phyloP scores from a whole-genome alignment of 2,797 vertebrate species.

The Steatocranus sp. region DNA sequence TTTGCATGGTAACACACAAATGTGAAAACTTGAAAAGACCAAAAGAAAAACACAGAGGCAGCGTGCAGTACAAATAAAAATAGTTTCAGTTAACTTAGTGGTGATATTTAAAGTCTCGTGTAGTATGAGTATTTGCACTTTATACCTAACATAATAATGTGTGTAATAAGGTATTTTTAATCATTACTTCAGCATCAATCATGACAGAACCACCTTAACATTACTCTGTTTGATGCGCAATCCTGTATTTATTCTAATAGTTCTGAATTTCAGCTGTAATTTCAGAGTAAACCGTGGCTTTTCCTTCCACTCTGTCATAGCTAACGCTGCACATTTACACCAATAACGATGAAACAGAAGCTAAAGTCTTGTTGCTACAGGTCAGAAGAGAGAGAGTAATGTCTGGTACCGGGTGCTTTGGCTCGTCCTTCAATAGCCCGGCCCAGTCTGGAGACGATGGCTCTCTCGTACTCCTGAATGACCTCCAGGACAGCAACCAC shows the following conservation, averaged over 20 bases:
- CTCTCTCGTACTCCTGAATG: constrained; percentile 61
- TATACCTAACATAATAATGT: neutral
- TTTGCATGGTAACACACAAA: neutral
- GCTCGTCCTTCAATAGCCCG: constrained; percentile 12
- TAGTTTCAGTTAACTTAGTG: neutral
- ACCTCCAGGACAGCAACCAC: constrained; percentile 25
- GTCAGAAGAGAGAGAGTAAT: neutral
- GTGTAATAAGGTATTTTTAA: neutral
- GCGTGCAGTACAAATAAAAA: fast-evolving
- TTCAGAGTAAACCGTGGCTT: neutral
- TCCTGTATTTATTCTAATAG: neutral
- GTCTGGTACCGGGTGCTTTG: constrained; percentile 53
- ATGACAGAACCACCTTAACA: neutral
- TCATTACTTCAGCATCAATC: neutral
- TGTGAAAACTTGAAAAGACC: neutral
- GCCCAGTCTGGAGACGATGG: constrained; percentile 52
- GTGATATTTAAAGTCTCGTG: neutral
- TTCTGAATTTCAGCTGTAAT: neutral
- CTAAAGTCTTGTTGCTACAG: neutral
- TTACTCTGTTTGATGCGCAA: fast-evolving
- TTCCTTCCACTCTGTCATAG: neutral
- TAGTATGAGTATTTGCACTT: neutral
- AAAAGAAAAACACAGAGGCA: neutral
- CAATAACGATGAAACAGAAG: fast-evolving
- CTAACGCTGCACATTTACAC: neutral